A percentile compares a stretch with the other conserved stretches of the same genome.
Conservation (phyloP, 2,888 invertebrate genomes). For the Blastobasis adustella region DNA sequence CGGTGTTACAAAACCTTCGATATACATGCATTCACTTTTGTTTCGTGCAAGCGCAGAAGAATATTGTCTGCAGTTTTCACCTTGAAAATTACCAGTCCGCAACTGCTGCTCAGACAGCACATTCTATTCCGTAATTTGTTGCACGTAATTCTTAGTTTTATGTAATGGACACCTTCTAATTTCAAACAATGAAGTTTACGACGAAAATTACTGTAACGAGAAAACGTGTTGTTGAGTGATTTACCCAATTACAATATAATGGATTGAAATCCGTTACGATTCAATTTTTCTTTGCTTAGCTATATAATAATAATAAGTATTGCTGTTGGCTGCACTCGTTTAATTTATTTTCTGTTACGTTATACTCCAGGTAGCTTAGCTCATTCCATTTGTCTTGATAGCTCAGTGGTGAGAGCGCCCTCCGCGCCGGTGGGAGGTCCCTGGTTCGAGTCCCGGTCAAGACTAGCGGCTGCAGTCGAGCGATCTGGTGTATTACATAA, state of each 20-base stretch:
- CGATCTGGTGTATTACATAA: constrained; percentile 23
- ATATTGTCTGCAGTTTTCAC: neutral
- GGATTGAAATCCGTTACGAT: too few species aligned
- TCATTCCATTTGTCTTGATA: constrained; percentile 69
- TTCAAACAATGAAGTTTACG: too few species aligned
- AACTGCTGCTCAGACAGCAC: neutral
- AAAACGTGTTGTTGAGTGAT: too few species aligned
- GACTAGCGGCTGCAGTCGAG: constrained; percentile 53
- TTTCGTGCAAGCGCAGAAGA: constrained; percentile 3
- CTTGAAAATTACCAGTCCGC: neutral
- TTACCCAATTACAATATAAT: too few species aligned
- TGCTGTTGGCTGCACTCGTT: too few species aligned
- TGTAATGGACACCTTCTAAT: too few species aligned
- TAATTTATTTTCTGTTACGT: neutral
- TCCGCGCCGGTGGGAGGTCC: constrained; percentile 53
- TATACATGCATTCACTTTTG: constrained; percentile 40
- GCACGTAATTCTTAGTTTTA: too few species aligned
- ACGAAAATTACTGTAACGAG: too few species aligned
- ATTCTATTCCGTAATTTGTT: too few species aligned
- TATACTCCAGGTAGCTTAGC: constrained; percentile 31
- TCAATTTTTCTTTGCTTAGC: too few species aligned
- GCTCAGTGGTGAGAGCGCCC: constrained; percentile 72
- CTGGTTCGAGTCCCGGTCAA: constrained; percentile 74
- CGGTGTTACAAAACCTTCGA: constrained; percentile 40
- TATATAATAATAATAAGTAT: too few species aligned